phyloP scores from a whole-genome alignment of 2,113 vertebrate species.

The Oryzias celebensis region DNA sequence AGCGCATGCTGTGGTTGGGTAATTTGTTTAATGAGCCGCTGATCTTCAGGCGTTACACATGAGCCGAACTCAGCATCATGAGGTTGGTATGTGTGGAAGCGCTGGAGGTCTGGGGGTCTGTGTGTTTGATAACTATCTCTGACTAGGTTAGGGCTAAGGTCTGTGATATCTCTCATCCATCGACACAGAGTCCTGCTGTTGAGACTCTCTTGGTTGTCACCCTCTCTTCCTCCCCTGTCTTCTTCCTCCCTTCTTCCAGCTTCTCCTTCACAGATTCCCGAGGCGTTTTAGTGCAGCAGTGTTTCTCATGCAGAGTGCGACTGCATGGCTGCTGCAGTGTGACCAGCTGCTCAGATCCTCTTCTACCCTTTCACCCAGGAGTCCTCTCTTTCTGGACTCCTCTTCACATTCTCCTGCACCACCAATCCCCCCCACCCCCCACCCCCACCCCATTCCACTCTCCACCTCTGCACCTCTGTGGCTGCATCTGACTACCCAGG shows the following conservation, averaged over 20 bases:
- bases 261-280: constrained; percentile 37
- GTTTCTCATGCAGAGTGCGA: constrained; percentile 65
- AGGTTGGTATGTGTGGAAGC: constrained; percentile 12
- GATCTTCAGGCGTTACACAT: constrained; percentile 28
- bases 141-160: constrained; percentile 68
- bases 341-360: constrained; percentile 59
- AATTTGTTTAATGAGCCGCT: constrained; percentile 62
- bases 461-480: constrained; percentile 31
- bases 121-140: constrained; percentile 68
- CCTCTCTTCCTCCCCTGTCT: constrained; percentile 49
- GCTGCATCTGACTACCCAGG: constrained; percentile 72
- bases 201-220: constrained; percentile 64
- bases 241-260: constrained; percentile 19
- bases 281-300: constrained; percentile 45
- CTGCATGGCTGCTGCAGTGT: constrained; percentile 57
- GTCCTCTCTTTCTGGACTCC: constrained; percentile 57
- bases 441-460: constrained; percentile 13
- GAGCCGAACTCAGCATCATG: constrained; percentile 25
- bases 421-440: neutral
- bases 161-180: constrained; percentile 69
- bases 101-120: constrained; percentile 24
- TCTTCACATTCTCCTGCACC: constrained; percentile 49
- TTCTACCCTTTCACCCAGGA: constrained; percentile 60
- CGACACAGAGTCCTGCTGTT: constrained; percentile 64
- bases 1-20: constrained; percentile 51